Evolutionary conservation across 2,113 vertebrate species (phyloP), one percentile per base, ranked within the genome.

Genomic region (Amia ocellicauda): DNA sequence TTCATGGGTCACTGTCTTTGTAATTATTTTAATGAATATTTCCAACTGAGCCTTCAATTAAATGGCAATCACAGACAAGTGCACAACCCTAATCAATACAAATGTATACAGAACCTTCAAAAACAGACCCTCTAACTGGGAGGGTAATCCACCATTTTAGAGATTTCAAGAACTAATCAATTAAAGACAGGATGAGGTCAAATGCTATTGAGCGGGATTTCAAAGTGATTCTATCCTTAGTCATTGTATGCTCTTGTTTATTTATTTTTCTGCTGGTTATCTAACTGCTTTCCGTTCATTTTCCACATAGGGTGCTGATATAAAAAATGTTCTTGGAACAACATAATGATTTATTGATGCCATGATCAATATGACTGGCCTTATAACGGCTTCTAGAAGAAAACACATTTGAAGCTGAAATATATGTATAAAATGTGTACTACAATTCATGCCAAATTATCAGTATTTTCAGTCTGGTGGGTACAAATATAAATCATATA

Each of bases 151-250:
- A 77, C 75, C 62, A 71, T 80, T 85, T 83, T 84, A 79, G 70
- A 83, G 70, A 84, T 74, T 78, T 68, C 69, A 81, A 86, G 66
- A 84, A 63, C 29, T 41, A 81, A 87, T 75, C 83, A 87, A 80
- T 86, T 85, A 85, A 80, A 76, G 24, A 69, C 60, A 72, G 68
- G 69, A 72, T 81, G 84, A 83, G 78, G 81, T 87, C 78, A 88
- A 83, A 80, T 77, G 75, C 69, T 80, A 87, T 89, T 74, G 86
- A 88, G 75, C 20, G 0, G 23, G 74, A 55, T 82, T 76, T 80
- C 73, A 80, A 75, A 76, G 69, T 80, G 85, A 82, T 74, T 55
- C 31, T 76, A 27, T 52, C 8, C 20, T 73, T 57, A 69, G 71
- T 71, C 69, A 66, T 73, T 78, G 79, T 78, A 80, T 29, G 64